These are phyloP conservation scores for Vimba vimba DNA, from an alignment of 2,113 vertebrate genomes.

Conservation along the genomic window DNA sequence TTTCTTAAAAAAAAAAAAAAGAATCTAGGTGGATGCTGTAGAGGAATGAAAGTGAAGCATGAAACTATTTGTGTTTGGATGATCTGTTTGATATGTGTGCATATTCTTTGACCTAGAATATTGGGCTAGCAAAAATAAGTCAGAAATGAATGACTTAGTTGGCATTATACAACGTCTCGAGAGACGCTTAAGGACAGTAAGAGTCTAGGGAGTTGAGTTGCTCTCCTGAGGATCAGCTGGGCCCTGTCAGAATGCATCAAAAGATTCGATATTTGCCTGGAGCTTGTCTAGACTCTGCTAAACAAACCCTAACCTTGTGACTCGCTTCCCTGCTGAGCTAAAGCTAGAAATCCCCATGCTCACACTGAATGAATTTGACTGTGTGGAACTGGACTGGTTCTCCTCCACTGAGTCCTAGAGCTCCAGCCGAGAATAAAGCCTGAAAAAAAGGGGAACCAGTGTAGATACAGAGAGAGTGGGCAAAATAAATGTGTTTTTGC, in stretches of 20 bases:
- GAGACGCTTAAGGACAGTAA: slow-evolving; percentile 31
- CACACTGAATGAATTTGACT: slow-evolving; percentile 33
- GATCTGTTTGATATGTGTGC: slow-evolving; percentile 6
- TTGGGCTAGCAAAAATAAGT: neutral
- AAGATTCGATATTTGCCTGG: slow-evolving; percentile 28
- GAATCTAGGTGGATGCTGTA: no score
- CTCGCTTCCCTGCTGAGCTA: slow-evolving; percentile 39
- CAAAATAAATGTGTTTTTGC: neutral
- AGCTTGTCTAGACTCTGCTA: slow-evolving; percentile 35
- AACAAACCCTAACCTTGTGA: slow-evolving; percentile 34
- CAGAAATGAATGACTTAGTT: slow-evolving; percentile 12
- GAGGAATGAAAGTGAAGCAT: neutral
- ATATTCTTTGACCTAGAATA: slow-evolving; percentile 3
- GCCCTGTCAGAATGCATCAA: slow-evolving; percentile 47
- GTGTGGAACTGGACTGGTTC: slow-evolving; percentile 30
- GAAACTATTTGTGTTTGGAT: neutral
- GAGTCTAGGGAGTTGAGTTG: slow-evolving; percentile 30
- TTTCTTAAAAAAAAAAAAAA: neutral
- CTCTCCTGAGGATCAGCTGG: slow-evolving; percentile 38
- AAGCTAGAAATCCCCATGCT: slow-evolving; percentile 37
- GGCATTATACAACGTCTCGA: slow-evolving; percentile 24
- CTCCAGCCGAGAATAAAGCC: slow-evolving; percentile 24
- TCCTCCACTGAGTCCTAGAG: slow-evolving; percentile 34
- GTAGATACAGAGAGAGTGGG: neutral
- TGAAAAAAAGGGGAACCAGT: neutral